Evolutionary conservation across 2,888 invertebrate genomes (phyloP).

Genomic region (Aproaerema taeniolella): DNA sequence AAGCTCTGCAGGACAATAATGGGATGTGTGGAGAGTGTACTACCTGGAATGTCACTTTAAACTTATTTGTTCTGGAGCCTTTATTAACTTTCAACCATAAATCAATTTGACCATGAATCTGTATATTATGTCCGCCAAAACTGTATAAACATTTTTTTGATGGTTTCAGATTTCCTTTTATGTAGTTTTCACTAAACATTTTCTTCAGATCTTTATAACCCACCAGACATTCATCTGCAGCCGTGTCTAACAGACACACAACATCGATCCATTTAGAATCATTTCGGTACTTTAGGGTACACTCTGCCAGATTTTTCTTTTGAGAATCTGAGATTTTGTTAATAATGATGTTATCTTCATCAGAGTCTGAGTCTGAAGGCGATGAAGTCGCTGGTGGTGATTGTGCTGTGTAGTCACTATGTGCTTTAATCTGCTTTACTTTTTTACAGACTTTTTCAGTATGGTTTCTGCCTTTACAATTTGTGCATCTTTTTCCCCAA

Average conservation of each 20-base stretch:
- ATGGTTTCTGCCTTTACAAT: constrained; percentile 12
- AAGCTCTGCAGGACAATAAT: constrained; percentile 11
- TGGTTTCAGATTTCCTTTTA: constrained; percentile 3
- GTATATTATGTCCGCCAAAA: constrained; percentile 11
- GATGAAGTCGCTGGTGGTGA: neutral
- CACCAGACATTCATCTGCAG: constrained; percentile 8
- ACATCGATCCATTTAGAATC: neutral
- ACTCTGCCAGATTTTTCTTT: constrained; percentile 4
- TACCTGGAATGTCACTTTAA: constrained; percentile 8
- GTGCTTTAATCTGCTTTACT: constrained; percentile 9
- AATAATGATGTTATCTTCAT: constrained; percentile 1
- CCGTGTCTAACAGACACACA: constrained; percentile 5
- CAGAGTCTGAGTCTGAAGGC: constrained; percentile 1
- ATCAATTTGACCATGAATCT: constrained; percentile 11
- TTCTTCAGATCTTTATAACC: constrained; percentile 4
- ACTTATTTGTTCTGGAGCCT: neutral
- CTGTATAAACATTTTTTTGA: constrained; percentile 9
- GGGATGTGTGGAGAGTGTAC: constrained; percentile 10
- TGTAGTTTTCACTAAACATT: constrained; percentile 8
- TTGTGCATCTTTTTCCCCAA: constrained; percentile 8
- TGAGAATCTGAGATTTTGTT: neutral
- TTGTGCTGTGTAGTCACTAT: neutral
- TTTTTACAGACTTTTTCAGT: constrained; percentile 11
- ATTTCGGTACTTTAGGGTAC: neutral
- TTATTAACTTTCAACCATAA: neutral